Base-by-base conservation (phyloP, 1,140 invertebrate genomes). In the Drosophila hydei region DNA sequence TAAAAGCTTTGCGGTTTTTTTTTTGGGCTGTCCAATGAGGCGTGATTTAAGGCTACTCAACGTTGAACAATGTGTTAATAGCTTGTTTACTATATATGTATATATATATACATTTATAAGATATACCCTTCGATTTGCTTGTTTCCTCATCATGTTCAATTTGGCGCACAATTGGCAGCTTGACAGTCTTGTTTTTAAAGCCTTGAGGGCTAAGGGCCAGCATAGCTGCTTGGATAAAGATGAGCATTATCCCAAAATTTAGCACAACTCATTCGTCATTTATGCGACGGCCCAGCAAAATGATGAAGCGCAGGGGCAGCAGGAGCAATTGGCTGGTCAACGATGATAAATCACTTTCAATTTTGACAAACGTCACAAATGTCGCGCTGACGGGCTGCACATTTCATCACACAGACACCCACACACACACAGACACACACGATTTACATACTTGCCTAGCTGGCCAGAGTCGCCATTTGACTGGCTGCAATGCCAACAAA, bases 291-390 rank as follows among this genome's bases (percentile, higher is more conserved):
- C 60, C 79, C 42, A 69, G 55, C 12, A 63, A 40, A 3, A 47
- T 36, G 45, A 18, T 18, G 12, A 51, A 9, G 21, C 30, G 7
- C 21, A 12, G 3, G 6, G 25, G 21, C 1, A 12, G 5, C 18
- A 50, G 21, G 30, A 30, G 8, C 19, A 25, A n/a, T 9, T 9
- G 16, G 14, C 18, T 47, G n/a, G 25, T 18, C 36, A 54, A 58
- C 79, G 79, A 77, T 80, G 80, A 85, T 85, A 85, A 85, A 85
- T 85, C 81, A 85, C 69, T 80, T 85, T 85, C 77, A 87, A 87
- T 85, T 85, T 80, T 87, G 81, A 87, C 80, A 87, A 87, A 85
- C 81, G 77, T 85, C 77, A 75, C 80, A 85, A 85, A 77, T 87
- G 77, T 77, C 74, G 62, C 73, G 55, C 73, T 73, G 68, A 38